Evolutionary conservation across 2,113 vertebrate genomes (phyloP).

Genomic region (Silurus asotus): DNA sequence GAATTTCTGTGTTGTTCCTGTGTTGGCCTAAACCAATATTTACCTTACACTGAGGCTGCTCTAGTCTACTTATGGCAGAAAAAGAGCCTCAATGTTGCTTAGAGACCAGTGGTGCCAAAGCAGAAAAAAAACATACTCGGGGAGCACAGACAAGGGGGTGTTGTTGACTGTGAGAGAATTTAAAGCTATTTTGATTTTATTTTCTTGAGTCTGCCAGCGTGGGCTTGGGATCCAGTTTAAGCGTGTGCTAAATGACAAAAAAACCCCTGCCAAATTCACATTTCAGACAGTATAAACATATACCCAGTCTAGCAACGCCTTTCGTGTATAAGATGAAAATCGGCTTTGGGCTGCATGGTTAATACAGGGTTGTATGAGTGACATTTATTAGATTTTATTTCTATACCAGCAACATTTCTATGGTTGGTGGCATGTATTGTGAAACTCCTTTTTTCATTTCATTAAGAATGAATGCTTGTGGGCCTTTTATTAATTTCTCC

Average conservation of each 20-base stretch:
- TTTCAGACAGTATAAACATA: constrained; percentile 15
- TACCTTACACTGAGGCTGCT: constrained; percentile 52
- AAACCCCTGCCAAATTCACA: neutral
- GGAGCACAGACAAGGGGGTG: constrained; percentile 32
- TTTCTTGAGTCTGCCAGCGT: constrained; percentile 1
- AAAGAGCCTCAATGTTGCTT: constrained; percentile 56
- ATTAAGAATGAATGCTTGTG: neutral
- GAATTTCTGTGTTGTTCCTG: constrained; percentile 52
- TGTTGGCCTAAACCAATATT: constrained; percentile 61
- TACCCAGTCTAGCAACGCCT: neutral
- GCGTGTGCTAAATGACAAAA: constrained; percentile 11
- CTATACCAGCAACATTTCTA: neutral
- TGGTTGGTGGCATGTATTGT: neutral
- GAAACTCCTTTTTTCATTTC: neutral
- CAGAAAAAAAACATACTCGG: constrained; percentile 24
- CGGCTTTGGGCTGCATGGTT: neutral
- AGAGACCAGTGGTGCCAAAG: constrained; percentile 47
- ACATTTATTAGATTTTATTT: neutral
- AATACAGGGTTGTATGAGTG: neutral
- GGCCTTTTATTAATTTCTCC: neutral
- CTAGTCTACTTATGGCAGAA: constrained; percentile 35
- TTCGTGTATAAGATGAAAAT: neutral
- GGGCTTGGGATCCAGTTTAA: neutral
- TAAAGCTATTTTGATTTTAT: constrained; percentile 34
- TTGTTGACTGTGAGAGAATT: constrained; percentile 41